These are phyloP conservation scores for Phalangium opilio DNA, from an alignment of 2,888 invertebrate species.

Conservation along the genomic window DNA sequence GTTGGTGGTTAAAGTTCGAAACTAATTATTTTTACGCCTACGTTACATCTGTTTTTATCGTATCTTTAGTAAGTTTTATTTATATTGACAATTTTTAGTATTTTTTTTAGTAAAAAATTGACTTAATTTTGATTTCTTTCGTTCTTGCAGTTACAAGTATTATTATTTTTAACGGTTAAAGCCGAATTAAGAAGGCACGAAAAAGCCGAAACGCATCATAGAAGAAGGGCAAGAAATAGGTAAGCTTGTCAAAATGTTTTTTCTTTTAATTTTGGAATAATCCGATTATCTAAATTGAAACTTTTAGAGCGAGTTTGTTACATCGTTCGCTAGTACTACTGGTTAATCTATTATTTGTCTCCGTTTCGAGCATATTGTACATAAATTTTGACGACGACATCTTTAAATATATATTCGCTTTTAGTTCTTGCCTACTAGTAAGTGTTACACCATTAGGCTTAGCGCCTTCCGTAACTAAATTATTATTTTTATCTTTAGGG, in stretches of 20 bases:
- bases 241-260: too few relatives aligned
- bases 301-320: conserved; percentile 9
- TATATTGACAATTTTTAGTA: neutral
- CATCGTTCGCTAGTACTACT: conserved; percentile 13
- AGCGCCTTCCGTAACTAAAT: too few relatives aligned
- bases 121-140: neutral
- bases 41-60: neutral
- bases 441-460: conserved; percentile 2
- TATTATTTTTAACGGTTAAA: conserved; percentile 18
- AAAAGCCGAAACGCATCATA: conserved; percentile 3
- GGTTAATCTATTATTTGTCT: conserved; percentile 11
- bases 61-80: neutral
- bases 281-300: too few relatives aligned
- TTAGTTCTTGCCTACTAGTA: conserved; percentile 11
- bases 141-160: conserved; percentile 13
- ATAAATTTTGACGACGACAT: conserved; percentile 15
- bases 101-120: too few relatives aligned
- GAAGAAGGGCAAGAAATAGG: neutral
- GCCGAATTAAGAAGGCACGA: conserved; percentile 13
- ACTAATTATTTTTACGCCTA: neutral
- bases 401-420: conserved; percentile 14
- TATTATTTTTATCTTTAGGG: conserved; percentile 8
- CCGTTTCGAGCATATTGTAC: conserved; percentile 16
- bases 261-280: too few relatives aligned
- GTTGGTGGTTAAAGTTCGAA: conserved; percentile 1